phyloP scores from a whole-genome alignment of 2,888 invertebrate genomes.

The Acheta domesticus region DNA sequence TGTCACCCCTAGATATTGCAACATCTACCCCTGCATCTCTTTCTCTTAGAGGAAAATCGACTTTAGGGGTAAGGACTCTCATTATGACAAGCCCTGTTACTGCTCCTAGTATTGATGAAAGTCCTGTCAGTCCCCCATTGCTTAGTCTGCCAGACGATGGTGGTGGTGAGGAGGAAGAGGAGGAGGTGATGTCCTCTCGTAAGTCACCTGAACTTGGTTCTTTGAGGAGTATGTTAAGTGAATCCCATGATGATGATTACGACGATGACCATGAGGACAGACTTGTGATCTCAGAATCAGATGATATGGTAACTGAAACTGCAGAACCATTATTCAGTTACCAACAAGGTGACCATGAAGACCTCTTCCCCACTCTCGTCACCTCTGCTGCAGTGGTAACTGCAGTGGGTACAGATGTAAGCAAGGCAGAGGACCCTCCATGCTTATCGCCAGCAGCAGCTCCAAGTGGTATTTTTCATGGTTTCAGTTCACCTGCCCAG shows the following conservation, averaged over 20 bases:
- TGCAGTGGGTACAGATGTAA: not conserved
- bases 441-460: slow-evolving; percentile 28
- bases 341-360: slow-evolving; percentile 47
- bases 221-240: slow-evolving; percentile 44
- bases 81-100: too few relatives aligned
- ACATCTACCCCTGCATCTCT: too few relatives aligned
- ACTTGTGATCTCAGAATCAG: slow-evolving; percentile 60
- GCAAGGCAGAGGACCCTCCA: slow-evolving; percentile 33
- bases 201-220: slow-evolving; percentile 33
- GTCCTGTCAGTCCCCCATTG: not conserved
- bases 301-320: slow-evolving; percentile 47
- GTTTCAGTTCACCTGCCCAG: slow-evolving; percentile 2
- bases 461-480: slow-evolving; percentile 18
- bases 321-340: slow-evolving; percentile 52
- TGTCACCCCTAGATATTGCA: too few relatives aligned
- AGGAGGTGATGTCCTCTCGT: not conserved
- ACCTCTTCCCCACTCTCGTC: slow-evolving; percentile 55
- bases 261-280: slow-evolving; percentile 54
- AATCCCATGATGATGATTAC: slow-evolving; percentile 45
- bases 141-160: not conserved
- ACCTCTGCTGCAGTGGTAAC: slow-evolving; percentile 22
- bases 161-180: not conserved
- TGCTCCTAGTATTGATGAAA: too few relatives aligned
- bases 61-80: too few relatives aligned
- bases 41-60: too few relatives aligned